Conservation (phyloP, 2,888 invertebrate genomes). For the Nomada flava region DNA sequence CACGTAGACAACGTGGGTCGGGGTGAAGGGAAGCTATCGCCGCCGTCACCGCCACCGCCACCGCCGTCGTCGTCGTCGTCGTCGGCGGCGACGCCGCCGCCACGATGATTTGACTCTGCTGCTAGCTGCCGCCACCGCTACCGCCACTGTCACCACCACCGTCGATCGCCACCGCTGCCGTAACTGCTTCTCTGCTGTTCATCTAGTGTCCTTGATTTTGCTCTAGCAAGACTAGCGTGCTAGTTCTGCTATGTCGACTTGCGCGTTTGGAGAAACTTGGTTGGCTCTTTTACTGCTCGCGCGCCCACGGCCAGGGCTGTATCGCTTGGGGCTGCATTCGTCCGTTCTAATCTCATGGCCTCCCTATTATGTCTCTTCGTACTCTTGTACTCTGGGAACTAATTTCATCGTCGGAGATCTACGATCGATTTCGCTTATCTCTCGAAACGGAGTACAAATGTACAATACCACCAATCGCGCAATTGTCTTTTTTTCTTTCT, state of each 20-base stretch:
- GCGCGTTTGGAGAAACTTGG: slow-evolving; percentile 66
- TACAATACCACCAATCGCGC: slow-evolving; percentile 25
- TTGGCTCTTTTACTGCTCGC: slow-evolving; percentile 58
- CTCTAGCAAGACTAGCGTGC: slow-evolving; percentile 71
- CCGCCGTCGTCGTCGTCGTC: slow-evolving; percentile 24
- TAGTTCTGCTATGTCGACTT: slow-evolving; percentile 68
- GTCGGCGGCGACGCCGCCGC: slow-evolving; percentile 30
- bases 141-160: slow-evolving; percentile 28
- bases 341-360: slow-evolving; percentile 50
- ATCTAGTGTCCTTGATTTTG: slow-evolving; percentile 74
- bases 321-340: slow-evolving; percentile 67
- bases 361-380: slow-evolving; percentile 21
- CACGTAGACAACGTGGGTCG: slow-evolving; percentile 73
- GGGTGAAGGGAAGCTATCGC: slow-evolving; percentile 72
- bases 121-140: not conserved
- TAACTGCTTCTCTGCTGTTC: slow-evolving; percentile 35
- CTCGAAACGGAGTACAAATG: not conserved
- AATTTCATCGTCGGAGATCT: slow-evolving; percentile 19
- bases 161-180: slow-evolving; percentile 30
- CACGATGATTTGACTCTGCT: slow-evolving; percentile 65
- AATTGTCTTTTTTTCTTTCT: slow-evolving; percentile 8
- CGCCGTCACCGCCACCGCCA: slow-evolving; percentile 30
- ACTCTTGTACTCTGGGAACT: not conserved
- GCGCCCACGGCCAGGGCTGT: slow-evolving; percentile 75
- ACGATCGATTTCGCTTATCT: slow-evolving; percentile 45